Conservation (phyloP, 2,888 invertebrate genomes). For the Colletes collaris region DNA sequence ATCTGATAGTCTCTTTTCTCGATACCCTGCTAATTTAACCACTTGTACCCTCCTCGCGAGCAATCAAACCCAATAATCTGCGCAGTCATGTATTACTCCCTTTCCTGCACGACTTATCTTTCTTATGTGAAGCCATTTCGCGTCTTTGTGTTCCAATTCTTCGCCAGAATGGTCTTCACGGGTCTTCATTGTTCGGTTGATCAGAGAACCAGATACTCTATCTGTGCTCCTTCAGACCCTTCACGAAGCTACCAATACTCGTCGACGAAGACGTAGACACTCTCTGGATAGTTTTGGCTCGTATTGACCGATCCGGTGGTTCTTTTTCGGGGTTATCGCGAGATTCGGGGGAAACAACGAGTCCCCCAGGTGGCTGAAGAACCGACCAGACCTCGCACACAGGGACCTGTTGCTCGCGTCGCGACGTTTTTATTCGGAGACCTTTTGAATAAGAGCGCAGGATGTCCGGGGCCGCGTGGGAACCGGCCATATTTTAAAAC, state of each 20-base stretch:
- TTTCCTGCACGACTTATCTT: too few relatives aligned
- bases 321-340: neutral
- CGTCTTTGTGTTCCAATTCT: too few relatives aligned
- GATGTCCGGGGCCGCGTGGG: slow-evolving; percentile 19
- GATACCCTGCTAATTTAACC: neutral
- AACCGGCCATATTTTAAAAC: slow-evolving; percentile 18
- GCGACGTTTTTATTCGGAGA: slow-evolving; percentile 54
- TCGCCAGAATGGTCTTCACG: too few relatives aligned
- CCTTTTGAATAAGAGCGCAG: slow-evolving; percentile 46
- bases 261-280: neutral
- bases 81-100: too few relatives aligned
- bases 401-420: slow-evolving; percentile 61
- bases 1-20: neutral
- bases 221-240: too few relatives aligned
- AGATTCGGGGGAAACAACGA: slow-evolving; percentile 9
- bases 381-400: neutral
- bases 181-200: too few relatives aligned
- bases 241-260: too few relatives aligned
- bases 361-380: neutral
- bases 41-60: neutral
- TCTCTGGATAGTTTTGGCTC: too few relatives aligned
- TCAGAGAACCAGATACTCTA: too few relatives aligned
- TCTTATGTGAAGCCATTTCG: too few relatives aligned
- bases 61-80: neutral
- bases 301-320: neutral